Evolutionary conservation across 2,113 vertebrate species (phyloP).

Genomic region (Megalops atlanticus): DNA sequence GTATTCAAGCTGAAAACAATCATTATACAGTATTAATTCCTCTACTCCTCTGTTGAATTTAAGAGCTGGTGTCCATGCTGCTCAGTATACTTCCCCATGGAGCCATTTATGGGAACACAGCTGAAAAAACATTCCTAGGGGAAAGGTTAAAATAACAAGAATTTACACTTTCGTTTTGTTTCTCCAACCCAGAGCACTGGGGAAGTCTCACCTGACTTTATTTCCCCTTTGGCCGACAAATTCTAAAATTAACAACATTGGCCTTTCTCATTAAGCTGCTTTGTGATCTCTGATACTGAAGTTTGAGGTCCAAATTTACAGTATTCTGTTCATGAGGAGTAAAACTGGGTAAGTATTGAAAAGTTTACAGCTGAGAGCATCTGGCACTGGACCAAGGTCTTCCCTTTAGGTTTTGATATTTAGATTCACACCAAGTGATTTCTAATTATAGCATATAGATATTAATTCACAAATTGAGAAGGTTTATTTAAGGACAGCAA

Average conservation of each 20-base stretch:
- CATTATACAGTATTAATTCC: not conserved
- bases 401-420: not conserved
- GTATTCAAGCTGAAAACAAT: not conserved
- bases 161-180: constrained; percentile 5
- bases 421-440: not conserved
- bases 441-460: not conserved
- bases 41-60: not conserved
- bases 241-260: constrained; percentile 15
- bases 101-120: constrained; percentile 41
- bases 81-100: constrained; percentile 37
- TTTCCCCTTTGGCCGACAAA: constrained; percentile 24
- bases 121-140: constrained; percentile 47
- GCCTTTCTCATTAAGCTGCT: constrained; percentile 5
- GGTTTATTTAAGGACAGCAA: not conserved
- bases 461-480: not conserved
- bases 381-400: not conserved
- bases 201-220: not conserved
- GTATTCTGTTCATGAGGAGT: not conserved
- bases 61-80: not conserved
- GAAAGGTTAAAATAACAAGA: constrained; percentile 46
- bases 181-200: not conserved
- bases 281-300: not conserved
- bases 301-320: not conserved
- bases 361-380: not conserved
- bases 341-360: constrained; percentile 1